phyloP scores from a whole-genome alignment of 2,113 vertebrate species.

The Ictalurus punctatus region DNA sequence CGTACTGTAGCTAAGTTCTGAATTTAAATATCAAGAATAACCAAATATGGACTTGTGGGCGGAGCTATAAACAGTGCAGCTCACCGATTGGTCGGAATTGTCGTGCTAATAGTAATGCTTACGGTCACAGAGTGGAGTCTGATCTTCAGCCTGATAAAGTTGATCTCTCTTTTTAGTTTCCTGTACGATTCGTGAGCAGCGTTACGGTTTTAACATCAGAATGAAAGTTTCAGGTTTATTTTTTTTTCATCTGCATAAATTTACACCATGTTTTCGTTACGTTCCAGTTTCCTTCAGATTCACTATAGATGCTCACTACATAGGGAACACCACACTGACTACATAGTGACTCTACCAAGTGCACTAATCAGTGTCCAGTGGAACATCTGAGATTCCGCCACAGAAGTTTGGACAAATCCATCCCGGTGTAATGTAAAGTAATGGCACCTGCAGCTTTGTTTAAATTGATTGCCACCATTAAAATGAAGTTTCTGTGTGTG shows the following conservation, averaged over 20 bases:
- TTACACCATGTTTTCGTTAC: too few relatives aligned
- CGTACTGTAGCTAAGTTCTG: neutral
- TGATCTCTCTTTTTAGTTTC: neutral
- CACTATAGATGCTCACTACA: neutral
- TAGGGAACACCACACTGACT: too few relatives aligned
- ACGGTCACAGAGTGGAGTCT: neutral
- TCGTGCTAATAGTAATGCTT: neutral
- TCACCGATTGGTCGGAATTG: neutral
- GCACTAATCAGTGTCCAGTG: too few relatives aligned
- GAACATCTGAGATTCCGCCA: too few relatives aligned
- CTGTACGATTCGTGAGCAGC: neutral
- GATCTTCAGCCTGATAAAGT: neutral
- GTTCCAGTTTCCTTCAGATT: neutral
- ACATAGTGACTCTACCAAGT: too few relatives aligned
- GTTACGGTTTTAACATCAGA: neutral
- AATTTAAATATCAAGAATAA: neutral
- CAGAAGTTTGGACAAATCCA: too few relatives aligned
- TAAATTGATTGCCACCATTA: too few relatives aligned
- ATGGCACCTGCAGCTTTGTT: too few relatives aligned
- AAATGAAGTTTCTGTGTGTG: too few relatives aligned
- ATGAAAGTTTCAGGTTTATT: neutral
- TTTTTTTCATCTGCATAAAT: too few relatives aligned
- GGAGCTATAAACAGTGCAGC: neutral
- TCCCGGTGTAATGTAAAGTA: too few relatives aligned
- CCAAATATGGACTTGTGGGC: neutral